Conservation (phyloP, 2,113 vertebrate genomes). For the Rhinoderma darwinii region DNA sequence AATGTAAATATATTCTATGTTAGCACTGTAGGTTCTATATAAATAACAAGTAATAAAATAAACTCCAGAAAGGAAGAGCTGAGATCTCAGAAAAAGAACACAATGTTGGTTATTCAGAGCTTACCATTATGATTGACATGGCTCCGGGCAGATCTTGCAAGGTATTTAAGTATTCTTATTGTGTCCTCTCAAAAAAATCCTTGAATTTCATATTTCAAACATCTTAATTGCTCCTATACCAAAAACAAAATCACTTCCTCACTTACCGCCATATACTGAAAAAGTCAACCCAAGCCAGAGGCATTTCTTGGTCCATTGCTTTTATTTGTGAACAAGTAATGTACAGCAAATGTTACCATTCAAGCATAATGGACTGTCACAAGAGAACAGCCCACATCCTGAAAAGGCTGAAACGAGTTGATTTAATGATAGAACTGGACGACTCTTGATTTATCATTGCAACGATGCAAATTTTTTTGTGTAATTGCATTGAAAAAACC, state of each 20-base stretch:
- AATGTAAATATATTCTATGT: neutral
- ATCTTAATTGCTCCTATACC: conserved; percentile 19
- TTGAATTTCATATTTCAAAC: neutral
- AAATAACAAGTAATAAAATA: neutral
- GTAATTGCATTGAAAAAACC: no score
- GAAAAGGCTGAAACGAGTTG: neutral
- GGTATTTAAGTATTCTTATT: neutral
- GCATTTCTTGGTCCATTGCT: conserved; percentile 44
- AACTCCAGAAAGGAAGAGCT: no score
- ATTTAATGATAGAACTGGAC: neutral
- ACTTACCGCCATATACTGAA: conserved; percentile 13
- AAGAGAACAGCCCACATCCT: neutral
- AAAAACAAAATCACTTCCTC: neutral
- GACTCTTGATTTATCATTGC: neutral
- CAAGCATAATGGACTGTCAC: conserved; percentile 44
- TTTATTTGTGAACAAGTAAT: conserved; percentile 28
- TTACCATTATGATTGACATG: neutral
- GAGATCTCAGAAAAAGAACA: neutral
- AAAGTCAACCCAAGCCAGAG: conserved; percentile 47
- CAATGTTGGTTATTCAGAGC: neutral
- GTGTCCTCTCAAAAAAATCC: neutral
- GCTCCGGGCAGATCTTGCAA: neutral
- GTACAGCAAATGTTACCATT: conserved; percentile 21
- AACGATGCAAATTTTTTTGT: neutral
- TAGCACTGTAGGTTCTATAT: neutral